These are phyloP conservation scores for Calosoma granatense DNA, from an alignment of 1,140 invertebrate genomes.

Conservation along the genomic window DNA sequence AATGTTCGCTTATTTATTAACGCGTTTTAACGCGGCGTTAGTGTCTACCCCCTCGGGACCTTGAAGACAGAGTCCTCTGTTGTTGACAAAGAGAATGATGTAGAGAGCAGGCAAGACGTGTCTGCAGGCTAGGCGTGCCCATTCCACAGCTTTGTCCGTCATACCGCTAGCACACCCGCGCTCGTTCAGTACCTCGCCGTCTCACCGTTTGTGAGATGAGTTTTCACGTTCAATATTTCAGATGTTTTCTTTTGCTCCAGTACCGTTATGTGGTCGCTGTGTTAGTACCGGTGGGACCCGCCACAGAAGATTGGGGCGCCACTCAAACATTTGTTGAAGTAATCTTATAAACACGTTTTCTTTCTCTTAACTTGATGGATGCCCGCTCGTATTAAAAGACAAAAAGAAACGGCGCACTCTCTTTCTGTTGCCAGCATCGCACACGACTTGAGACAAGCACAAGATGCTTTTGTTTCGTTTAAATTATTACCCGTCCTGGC, in stretches of 20 bases:
- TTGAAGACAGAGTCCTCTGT: background rate
- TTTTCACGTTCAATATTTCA: background rate
- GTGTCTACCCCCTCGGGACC: background rate
- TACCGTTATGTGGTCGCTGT: background rate
- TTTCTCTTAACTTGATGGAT: background rate
- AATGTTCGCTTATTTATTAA: background rate
- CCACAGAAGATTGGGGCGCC: background rate
- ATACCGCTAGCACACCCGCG: no score
- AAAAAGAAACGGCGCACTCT: no score
- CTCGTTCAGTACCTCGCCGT: no score
- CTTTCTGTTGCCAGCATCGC: no score
- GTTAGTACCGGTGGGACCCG: background rate
- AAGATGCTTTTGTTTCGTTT: no score
- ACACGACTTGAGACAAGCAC: no score
- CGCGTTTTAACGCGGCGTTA: background rate
- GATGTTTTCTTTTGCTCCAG: background rate
- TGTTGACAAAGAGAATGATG: constrained; percentile 6
- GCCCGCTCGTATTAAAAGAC: background rate
- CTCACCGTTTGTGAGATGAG: background rate
- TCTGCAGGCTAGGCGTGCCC: background rate
- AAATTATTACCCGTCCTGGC: no score
- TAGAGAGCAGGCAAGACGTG: background rate
- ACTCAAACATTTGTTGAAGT: background rate
- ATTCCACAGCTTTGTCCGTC: no score
- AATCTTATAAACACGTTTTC: background rate